Evolutionary conservation across 2,113 vertebrate genomes (phyloP), one percentile per base, ranked within the genome.

Genomic region (Oncorhynchus clarkii): DNA sequence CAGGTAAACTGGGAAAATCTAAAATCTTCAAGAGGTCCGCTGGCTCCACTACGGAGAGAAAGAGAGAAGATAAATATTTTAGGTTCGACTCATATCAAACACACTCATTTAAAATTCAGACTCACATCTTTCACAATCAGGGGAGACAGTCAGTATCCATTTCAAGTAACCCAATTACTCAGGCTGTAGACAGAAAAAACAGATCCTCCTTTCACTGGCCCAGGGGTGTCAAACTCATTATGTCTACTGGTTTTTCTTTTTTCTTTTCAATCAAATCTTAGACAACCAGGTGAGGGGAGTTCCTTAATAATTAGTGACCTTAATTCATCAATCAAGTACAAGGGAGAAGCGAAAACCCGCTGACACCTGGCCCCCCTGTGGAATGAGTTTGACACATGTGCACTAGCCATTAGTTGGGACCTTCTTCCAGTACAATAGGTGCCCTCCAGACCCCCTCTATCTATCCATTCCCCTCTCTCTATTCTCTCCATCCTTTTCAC

Each of bases 1-100:
- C 97, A 1, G 97, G 97, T 93, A 97, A 94, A 95, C 93, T 98
- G 75, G 94, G 96, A 90, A 99, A 98, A 91, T 99, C 97, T 94
- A 99, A 95, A 86, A 97, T 96, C 94, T 97, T 98, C 94, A 99
- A 93, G 87, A 99, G 95, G 90, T 98, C 95, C 83, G 95, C 95
- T 73, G 96, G 96, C 79, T 97, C 95, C 79, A 90, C 96, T 98
- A 88, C 0, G 59, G 85, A n/a, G 78, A 71, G 57, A 60, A 72
- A 85, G 26, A 7, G 12, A 57, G 5, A 34, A 31, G 54, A 85
- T 71, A 85, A 78, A 45, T 20, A 62, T 64, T 14, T 64, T 34
- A 51, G 27, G 13, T 31, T 26, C 6, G 39, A 70, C 54, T 8
- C 20, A 54, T 3, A 74, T 8, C 20, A 54, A 5, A 76, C 45